phyloP scores from a whole-genome alignment of 2,797 vertebrate species.

The Myotis vivesi region DNA sequence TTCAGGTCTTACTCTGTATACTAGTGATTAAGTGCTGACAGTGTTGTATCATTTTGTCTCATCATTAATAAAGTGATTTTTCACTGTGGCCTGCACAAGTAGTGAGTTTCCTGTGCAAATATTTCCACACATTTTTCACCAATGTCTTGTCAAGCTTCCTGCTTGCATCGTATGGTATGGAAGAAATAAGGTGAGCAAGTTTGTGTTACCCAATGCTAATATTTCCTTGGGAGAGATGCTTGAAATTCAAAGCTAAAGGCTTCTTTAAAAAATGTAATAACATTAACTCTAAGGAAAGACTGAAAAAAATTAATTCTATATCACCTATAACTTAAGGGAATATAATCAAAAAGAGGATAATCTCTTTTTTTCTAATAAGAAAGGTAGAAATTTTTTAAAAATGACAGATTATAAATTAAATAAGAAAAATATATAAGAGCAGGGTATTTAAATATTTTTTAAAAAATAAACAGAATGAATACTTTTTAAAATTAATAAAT shows the following conservation, averaged over 20 bases:
- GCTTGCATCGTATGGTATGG: background rate
- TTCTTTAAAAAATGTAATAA: background rate
- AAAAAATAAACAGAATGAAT: background rate
- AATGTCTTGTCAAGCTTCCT: background rate
- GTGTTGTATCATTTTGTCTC: background rate
- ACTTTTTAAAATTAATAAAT: background rate
- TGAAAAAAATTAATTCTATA: background rate
- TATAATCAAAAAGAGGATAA: background rate
- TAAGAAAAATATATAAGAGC: background rate
- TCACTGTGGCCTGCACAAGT: background rate
- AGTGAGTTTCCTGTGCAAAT: background rate
- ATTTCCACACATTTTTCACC: conserved; percentile 7
- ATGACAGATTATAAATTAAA: background rate
- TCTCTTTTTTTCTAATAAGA: background rate
- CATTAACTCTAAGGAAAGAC: background rate
- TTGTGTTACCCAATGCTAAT: background rate
- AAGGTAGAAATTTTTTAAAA: background rate
- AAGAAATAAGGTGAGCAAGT: background rate
- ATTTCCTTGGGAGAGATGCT: background rate
- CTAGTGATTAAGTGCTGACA: background rate
- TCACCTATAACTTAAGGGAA: background rate
- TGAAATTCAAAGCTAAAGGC: conserved; percentile 22
- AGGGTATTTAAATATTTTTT: background rate
- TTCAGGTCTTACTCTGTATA: background rate
- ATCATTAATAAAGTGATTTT: background rate